Base-by-base conservation (phyloP, 2,797 vertebrate species). In the Neomorphus geoffroyi region DNA sequence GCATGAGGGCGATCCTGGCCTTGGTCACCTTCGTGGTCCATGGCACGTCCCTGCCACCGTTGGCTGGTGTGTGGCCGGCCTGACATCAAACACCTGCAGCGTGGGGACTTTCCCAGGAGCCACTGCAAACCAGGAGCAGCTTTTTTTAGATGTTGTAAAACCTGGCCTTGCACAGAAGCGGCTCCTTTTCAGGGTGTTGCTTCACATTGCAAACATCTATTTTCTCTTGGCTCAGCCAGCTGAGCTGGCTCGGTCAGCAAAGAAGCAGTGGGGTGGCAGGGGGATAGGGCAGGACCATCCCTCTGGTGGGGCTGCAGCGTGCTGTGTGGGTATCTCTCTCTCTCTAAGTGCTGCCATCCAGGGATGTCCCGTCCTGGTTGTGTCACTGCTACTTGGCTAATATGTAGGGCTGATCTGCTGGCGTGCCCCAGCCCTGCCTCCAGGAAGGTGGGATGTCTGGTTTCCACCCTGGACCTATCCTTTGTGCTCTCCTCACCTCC, bases 11-110 rank as follows among this genome's bases (percentile, higher is more conserved):
- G 5, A 39, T 23, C 24, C 46, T 80, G 85, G 35, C 64, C n/a
- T 58, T 21, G 13, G 43, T 46, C 64, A 64, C 48, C 32, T 86
- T 32, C 0, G 0, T 71, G 62, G 50, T 58, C 77, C 5, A 0
- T 45, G 48, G 53, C 73, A 78, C 1, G 2, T 64, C 78, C 45
- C 53, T 71, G 41, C 60, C 51, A 18, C 46, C 27, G 53, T 82
- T 61, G 72, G n/a, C 64, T 80, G 80, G 30, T 35, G 3, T 41
- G 43, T 66, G 64, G 27, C 80, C 4, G 4, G 60, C 27, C 33
- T 73, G 64, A 37, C 30, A 60, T 67, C 88, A 60, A 51, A 46
- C 18, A 46, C 30, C 18, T 89, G 45, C 70, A 39, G 37, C 0
- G 0, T 2, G 11, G 22, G n/a, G 48, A 21, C 30, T 90, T 77